Evolutionary conservation across 2,113 vertebrate species (phyloP).

Genomic region (Microcebus griseorufus): DNA sequence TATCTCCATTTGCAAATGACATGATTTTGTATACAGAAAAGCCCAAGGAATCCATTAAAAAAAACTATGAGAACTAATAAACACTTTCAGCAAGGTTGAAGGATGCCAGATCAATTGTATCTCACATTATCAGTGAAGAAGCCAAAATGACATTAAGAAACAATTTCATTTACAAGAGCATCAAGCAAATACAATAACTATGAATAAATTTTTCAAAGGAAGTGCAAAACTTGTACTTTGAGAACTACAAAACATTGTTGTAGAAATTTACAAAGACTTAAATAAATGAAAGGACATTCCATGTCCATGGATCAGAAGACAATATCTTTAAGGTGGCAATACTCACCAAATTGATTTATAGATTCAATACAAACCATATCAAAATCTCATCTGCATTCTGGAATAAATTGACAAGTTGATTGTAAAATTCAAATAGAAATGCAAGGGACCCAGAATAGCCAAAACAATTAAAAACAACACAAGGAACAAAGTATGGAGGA

Average conservation of each 20-base stretch:
- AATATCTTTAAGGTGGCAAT: background rate
- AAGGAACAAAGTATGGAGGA: background rate
- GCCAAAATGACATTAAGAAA: slow-evolving; percentile 4
- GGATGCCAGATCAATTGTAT: background rate
- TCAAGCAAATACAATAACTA: background rate
- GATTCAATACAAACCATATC: background rate
- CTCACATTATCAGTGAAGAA: background rate
- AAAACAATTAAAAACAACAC: background rate
- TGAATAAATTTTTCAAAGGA: background rate
- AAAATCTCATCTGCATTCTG: background rate
- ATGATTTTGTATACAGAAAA: background rate
- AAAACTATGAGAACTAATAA: background rate
- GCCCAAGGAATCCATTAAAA: background rate
- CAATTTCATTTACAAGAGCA: background rate
- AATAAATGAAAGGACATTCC: background rate
- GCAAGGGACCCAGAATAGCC: background rate
- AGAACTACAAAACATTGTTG: background rate
- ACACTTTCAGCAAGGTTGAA: background rate
- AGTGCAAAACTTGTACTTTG: background rate
- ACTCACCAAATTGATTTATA: background rate
- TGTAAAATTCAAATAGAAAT: background rate
- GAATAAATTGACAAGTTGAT: background rate
- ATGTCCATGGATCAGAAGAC: background rate
- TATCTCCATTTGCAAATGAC: background rate
- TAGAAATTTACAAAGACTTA: background rate